Base-by-base conservation (phyloP, 2,113 vertebrate genomes). In the Lamprologus tigripictilis region DNA sequence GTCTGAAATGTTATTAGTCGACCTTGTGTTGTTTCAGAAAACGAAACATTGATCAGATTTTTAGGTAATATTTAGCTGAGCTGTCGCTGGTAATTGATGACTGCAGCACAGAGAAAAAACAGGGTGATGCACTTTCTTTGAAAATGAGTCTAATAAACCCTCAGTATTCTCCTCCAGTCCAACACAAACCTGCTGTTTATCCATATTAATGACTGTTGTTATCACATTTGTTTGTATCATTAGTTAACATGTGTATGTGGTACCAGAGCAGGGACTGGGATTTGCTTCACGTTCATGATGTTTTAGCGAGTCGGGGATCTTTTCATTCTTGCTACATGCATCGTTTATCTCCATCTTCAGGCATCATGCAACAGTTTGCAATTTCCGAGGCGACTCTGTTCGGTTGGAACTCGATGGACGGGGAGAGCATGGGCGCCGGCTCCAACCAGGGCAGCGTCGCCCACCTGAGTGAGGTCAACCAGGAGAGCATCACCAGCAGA, bases 281-380 rank as follows among this genome's bases (percentile, higher is more conserved):
- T 0, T 86, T 81, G 57, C 68, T 57, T 66, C 11, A 3, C 6
- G 28, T 5, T 6, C 17, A 1, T 31, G 45, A 4, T 1, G 2
- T 78, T 51, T 78, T 61, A 35, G 53, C 7, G 8, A 28, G 35
- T 33, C 14, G 7, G 37, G 26, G 4, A 26, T 53, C 1, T 42
- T 53, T n/a, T 49, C 42, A 5, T 49, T 31, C 16, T 8, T 81
- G n/a, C 49, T 12, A 35, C 40, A 16, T 26, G 31, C 35, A 28
- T 4, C 0, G 10, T 12, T 54, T 31, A 7, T 7, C 26, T 16
- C 57, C 19, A 11, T 16, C 13, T 45, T 42, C 33, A 99, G 98
- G 98, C 6, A 97, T 99, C 84, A 98, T 99, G 98, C 97, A 99
- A 88, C 98, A 99, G 85, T 99, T 99, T 94, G 98, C 98, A 2